These are phyloP conservation scores for Patella depressa DNA, from an alignment of 2,888 invertebrate genomes.

Conservation along the genomic window DNA sequence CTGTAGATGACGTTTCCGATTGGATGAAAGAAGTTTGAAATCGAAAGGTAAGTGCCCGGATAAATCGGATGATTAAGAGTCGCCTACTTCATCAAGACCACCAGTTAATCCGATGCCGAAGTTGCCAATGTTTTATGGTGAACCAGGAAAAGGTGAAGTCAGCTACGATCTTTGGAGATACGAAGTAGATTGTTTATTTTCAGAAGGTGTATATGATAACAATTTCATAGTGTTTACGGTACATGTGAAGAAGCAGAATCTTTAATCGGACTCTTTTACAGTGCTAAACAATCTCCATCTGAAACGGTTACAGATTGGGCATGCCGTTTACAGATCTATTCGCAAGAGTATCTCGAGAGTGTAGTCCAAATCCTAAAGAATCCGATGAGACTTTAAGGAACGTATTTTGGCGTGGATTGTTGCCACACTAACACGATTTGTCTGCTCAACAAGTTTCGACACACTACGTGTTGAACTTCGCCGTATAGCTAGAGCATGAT, in stretches of 20 bases:
- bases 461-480: neutral
- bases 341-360: neutral
- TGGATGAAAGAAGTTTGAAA: neutral
- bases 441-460: neutral
- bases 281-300: too few species aligned
- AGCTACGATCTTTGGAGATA: slow-evolving; percentile 12
- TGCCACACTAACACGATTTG: neutral
- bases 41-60: neutral
- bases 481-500: neutral
- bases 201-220: neutral
- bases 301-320: neutral
- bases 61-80: too few species aligned
- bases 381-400: neutral
- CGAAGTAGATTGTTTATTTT: slow-evolving; percentile 12
- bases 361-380: neutral
- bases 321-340: slow-evolving; percentile 8
- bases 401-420: neutral
- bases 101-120: neutral
- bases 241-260: slow-evolving; percentile 3
- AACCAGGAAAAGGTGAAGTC: slow-evolving; percentile 5
- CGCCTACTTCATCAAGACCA: too few species aligned
- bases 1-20: neutral
- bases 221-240: slow-evolving; percentile 12
- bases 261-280: neutral
- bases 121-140: slow-evolving; percentile 12